Conservation (phyloP, 2,888 invertebrate genomes). For the Neria commutata region DNA sequence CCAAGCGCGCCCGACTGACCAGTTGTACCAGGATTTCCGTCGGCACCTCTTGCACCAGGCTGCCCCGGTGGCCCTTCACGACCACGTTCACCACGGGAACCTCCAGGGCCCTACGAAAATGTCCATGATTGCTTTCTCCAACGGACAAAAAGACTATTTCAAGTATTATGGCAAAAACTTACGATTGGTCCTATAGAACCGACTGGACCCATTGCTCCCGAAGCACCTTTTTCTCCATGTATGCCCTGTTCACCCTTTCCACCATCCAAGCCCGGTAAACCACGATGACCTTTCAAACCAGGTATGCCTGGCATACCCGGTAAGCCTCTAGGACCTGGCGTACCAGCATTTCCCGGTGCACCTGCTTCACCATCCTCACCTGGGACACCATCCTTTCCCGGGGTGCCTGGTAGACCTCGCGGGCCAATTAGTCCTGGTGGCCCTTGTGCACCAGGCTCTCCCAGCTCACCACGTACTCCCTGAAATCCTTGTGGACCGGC, state of each 20-base stretch:
- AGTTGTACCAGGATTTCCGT: conserved; percentile 80
- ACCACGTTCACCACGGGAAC: conserved; percentile 83
- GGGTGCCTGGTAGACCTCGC: conserved; percentile 74
- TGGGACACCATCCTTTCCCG: conserved; percentile 74
- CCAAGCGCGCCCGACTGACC: conserved; percentile 72
- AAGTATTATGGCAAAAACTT: conserved; percentile 23
- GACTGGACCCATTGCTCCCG: conserved; percentile 74
- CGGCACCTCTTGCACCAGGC: conserved; percentile 78
- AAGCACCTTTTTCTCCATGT: conserved; percentile 76
- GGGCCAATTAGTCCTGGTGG: conserved; percentile 74
- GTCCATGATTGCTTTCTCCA: not conserved
- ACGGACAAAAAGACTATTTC: not conserved
- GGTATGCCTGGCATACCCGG: conserved; percentile 79
- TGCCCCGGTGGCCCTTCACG: conserved; percentile 81
- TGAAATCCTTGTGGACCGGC: conserved; percentile 82
- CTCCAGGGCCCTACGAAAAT: conserved; percentile 72
- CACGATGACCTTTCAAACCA: conserved; percentile 83
- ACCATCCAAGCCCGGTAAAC: conserved; percentile 80
- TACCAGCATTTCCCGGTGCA: conserved; percentile 72
- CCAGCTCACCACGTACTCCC: conserved; percentile 77
- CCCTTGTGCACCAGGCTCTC: conserved; percentile 77
- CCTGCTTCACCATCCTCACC: conserved; percentile 86
- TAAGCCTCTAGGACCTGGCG: conserved; percentile 75
- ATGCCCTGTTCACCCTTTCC: conserved; percentile 80
- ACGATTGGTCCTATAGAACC: conserved; percentile 69